Base-by-base conservation (phyloP, 2,888 invertebrate species). In the Sinelater perroti region DNA sequence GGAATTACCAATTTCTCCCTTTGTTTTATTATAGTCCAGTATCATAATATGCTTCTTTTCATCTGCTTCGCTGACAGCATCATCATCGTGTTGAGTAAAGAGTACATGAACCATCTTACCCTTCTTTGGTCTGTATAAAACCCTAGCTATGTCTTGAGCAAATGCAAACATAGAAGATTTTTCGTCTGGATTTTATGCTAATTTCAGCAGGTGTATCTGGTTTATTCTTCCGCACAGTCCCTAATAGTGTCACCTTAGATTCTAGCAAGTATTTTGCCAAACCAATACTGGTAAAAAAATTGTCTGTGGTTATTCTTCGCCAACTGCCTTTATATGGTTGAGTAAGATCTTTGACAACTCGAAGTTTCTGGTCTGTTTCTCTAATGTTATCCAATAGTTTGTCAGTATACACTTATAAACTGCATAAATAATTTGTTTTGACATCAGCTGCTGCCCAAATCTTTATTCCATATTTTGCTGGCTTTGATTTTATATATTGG, bases 291-390 rank as follows among this genome's bases (percentile, higher is more conserved):
- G 65, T 63, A 47, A 67, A 68, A 58, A 56, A 68, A 45, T 67
- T 67, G 36, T 69, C 65, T 0, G 52, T 42, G 0, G 51, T 47
- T 51, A 67, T 60, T 24, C 63, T 67, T 64, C 72, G 56, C 18
- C 68, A 61, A 47, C 66, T 66, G 56, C 67, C 68, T 65, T 56
- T 67, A 13, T 13, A 8, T 2, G 31, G 42, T 21, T 10, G n/a
- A n/a, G n/a, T n/a, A 20, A 70, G 65, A 21, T 69, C 67, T 67
- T 68, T 70, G 31, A 71, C 68, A 16, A 67, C 67, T 62, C 67
- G 64, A 40, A 64, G 67, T 46, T 70, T 70, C 40, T 59, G 42
- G n/a, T 31, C 45, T 52, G 69, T 67, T 59, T 60, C 65, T 44
- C 68, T 64, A 13, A 63, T 60, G 56, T 31, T 54, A 18, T 44